phyloP scores from a whole-genome alignment of 2,113 vertebrate species.

The Agapornis roseicollis region DNA sequence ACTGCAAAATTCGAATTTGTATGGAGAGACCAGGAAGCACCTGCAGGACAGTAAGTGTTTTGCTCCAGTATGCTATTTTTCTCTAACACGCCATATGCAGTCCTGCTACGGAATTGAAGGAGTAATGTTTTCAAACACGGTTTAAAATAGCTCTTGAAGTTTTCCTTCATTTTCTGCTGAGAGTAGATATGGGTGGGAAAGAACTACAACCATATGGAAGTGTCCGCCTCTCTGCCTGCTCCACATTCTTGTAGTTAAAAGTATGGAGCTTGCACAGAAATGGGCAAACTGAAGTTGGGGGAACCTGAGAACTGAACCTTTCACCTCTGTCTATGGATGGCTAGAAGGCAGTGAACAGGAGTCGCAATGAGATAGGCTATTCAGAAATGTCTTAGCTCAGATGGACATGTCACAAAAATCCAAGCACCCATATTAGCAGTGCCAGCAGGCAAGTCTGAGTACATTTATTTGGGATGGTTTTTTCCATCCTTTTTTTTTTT shows the following conservation, averaged over 20 bases:
- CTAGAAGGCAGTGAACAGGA: neutral
- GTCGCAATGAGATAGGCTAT: neutral
- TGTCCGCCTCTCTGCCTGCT: neutral
- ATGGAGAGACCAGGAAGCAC: constrained; percentile 63
- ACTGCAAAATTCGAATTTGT: constrained; percentile 86
- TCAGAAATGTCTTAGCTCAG: neutral
- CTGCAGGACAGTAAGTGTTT: constrained; percentile 81
- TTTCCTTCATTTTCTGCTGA: neutral
- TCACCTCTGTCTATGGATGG: neutral
- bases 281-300: neutral
- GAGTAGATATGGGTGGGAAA: neutral
- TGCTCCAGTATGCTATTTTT: neutral
- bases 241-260: neutral
- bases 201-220: neutral
- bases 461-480: neutral
- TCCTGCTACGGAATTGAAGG: neutral
- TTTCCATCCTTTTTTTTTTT: neutral
- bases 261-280: neutral
- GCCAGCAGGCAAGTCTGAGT: neutral
- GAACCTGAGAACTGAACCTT: neutral
- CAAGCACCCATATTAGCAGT: neutral
- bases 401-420: neutral
- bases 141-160: neutral
- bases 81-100: neutral
- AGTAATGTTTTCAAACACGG: neutral